These are phyloP conservation scores for Aphrocallistes beatrix DNA, from an alignment of 37 sponge, comb jelly and placozoan genomes.

Conservation along the genomic window DNA sequence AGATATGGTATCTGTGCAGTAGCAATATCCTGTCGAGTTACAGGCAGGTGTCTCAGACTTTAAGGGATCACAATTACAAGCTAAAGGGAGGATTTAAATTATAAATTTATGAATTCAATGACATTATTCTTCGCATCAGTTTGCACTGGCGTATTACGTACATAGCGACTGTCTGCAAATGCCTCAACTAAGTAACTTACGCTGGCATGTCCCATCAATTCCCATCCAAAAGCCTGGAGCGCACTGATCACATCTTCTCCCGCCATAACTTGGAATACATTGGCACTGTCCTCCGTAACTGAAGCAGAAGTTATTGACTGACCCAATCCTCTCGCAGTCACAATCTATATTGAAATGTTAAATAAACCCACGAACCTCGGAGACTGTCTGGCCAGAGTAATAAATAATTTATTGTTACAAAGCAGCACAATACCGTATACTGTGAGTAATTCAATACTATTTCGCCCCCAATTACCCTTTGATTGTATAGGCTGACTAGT, in stretches of 20 bases:
- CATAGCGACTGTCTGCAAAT: too few relatives aligned
- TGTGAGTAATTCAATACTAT: too few relatives aligned
- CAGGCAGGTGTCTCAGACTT: neutral
- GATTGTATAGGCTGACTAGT: too few relatives aligned
- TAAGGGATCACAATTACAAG: neutral
- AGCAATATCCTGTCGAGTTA: constrained; percentile 15
- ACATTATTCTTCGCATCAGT: too few relatives aligned
- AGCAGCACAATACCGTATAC: too few relatives aligned
- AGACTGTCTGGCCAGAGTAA: too few relatives aligned
- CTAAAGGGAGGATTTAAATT: neutral
- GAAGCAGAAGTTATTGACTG: neutral
- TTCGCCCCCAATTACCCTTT: too few relatives aligned
- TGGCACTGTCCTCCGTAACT: neutral
- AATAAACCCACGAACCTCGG: too few relatives aligned
- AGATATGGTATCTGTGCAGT: neutral
- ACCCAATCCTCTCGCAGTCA: neutral
- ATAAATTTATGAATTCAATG: too few relatives aligned
- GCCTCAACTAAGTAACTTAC: neutral
- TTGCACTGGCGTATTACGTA: too few relatives aligned
- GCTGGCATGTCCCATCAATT: neutral
- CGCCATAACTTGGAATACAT: neutral
- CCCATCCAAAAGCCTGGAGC: neutral
- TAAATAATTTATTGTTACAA: neutral
- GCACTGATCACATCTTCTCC: neutral
- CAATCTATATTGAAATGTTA: too few relatives aligned